These are phyloP conservation scores for Vesta saturnalis DNA, from an alignment of 2,888 invertebrate species.

Conservation along the genomic window DNA sequence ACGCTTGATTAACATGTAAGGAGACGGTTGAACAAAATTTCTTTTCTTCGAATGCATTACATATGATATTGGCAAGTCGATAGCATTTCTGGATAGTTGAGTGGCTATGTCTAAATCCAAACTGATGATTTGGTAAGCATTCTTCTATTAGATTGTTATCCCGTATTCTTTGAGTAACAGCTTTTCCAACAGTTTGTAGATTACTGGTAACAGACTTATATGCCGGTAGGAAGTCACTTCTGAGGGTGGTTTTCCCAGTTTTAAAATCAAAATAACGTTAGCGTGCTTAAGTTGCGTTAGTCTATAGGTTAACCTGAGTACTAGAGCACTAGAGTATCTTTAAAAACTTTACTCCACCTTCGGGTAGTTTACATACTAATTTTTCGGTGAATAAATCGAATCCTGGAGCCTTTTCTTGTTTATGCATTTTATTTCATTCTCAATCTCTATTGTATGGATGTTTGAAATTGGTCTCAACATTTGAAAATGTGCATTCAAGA, in stretches of 20 bases:
- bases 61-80: neutral
- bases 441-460: neutral
- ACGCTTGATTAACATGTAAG: neutral
- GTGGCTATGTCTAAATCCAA: too few relatives aligned
- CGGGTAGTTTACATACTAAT: neutral
- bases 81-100: neutral
- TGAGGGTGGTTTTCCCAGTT: neutral
- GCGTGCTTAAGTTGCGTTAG: constrained; percentile 10
- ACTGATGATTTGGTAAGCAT: too few relatives aligned
- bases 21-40: neutral
- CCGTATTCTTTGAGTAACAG: neutral
- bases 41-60: neutral
- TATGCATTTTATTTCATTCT: constrained; percentile 11
- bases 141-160: too few relatives aligned
- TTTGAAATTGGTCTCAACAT: neutral
- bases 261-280: neutral
- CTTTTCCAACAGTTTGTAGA: neutral
- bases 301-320: constrained; percentile 6
- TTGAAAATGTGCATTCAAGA: constrained; percentile 6
- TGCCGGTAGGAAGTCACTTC: neutral
- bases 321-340: neutral
- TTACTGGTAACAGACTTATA: neutral
- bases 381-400: constrained; percentile 1
- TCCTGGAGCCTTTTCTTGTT: neutral
- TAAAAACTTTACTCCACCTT: constrained; percentile 2